Percentiles rank a stretch among this genome's conserved stretches.
These are phyloP conservation scores for Drosophila suzukii DNA, from an alignment of 1,140 invertebrate species.

Conservation along the genomic window DNA sequence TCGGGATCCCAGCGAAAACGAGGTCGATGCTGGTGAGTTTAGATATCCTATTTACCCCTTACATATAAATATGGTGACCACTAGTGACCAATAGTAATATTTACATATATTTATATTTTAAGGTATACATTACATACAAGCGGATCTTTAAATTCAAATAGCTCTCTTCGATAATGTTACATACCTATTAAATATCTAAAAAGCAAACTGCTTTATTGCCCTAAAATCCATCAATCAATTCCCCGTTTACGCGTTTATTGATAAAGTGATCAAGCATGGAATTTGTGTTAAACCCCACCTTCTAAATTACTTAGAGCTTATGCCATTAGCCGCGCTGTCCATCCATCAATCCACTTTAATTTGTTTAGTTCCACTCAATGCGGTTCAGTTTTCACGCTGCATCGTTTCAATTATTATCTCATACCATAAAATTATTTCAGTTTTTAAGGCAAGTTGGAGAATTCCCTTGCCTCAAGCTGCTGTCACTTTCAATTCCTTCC, in stretches of 20 bases:
- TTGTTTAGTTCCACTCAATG: slow-evolving; percentile 34
- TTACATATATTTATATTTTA: background rate
- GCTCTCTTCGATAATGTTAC: background rate
- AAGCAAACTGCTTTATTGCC: background rate
- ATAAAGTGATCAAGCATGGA: slow-evolving; percentile 22
- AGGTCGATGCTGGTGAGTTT: slow-evolving; percentile 77
- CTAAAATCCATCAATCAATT: slow-evolving; percentile 28
- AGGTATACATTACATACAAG: background rate
- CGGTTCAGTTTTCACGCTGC: slow-evolving; percentile 13
- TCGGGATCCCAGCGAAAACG: slow-evolving; percentile 82
- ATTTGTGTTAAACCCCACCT: slow-evolving; percentile 23
- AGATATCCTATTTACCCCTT: background rate
- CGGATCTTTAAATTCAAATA: background rate
- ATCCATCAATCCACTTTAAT: slow-evolving; percentile 47
- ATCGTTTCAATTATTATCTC: slow-evolving; percentile 20
- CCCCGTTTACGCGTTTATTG: slow-evolving; percentile 3
- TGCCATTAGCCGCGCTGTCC: slow-evolving; percentile 26
- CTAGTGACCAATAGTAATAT: background rate
- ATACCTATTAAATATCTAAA: background rate
- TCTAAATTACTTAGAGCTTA: slow-evolving; percentile 18
- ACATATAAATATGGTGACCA: no score
- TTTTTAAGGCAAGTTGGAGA: background rate
- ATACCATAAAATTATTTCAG: slow-evolving; percentile 26
- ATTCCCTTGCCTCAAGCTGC: slow-evolving; percentile 11
- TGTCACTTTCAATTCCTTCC: slow-evolving; percentile 38